phyloP scores from a whole-genome alignment of 2,888 invertebrate genomes.

The Drosophila dives region DNA sequence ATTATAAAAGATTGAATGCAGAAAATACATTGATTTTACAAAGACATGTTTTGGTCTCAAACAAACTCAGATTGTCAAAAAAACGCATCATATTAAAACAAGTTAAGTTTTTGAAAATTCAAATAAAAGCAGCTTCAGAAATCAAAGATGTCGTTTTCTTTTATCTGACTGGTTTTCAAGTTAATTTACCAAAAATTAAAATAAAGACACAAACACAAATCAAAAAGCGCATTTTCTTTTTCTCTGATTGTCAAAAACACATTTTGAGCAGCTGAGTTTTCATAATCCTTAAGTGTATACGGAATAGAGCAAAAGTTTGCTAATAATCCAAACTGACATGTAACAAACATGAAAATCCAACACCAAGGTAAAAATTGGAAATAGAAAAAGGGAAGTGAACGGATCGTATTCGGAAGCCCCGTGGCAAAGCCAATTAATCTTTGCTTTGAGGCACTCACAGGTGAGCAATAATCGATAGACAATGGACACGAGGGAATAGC shows the following conservation, averaged over 20 bases:
- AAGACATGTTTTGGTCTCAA: too few relatives aligned
- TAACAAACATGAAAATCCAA: constrained; percentile 19
- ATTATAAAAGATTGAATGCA: too few relatives aligned
- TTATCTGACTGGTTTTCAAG: background rate
- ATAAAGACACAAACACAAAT: background rate
- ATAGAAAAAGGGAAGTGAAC: constrained; percentile 42
- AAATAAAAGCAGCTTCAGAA: background rate
- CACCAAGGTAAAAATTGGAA: background rate
- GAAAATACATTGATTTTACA: too few relatives aligned
- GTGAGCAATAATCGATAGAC: constrained; percentile 13
- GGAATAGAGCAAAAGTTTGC: constrained; percentile 6
- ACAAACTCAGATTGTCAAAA: too few relatives aligned
- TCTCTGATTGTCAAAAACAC: constrained; percentile 31
- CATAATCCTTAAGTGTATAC: constrained; percentile 44
- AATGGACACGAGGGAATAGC: background rate
- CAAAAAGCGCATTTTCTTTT: background rate
- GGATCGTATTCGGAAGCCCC: constrained; percentile 59
- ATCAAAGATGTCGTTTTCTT: background rate
- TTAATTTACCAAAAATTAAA: background rate
- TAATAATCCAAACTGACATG: constrained; percentile 10
- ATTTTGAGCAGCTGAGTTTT: constrained; percentile 38
- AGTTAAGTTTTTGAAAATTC: background rate
- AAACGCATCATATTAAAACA: background rate
- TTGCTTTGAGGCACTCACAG: constrained; percentile 56
- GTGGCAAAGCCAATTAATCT: constrained; percentile 70